Conservation (phyloP, 2,888 invertebrate species). For the Andrena praecox region DNA sequence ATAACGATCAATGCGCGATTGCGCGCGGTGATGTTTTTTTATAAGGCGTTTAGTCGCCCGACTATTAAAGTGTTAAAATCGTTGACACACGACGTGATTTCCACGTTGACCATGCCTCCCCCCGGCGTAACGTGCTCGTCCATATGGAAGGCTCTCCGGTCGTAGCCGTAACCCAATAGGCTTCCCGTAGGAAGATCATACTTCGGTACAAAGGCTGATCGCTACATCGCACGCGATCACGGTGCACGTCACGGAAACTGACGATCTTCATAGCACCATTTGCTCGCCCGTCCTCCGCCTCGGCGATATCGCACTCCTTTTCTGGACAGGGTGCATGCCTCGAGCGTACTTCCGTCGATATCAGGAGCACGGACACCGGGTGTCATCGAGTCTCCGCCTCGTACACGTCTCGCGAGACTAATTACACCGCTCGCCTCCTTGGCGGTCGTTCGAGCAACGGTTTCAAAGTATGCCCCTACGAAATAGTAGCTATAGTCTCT, state of each 20-base stretch:
- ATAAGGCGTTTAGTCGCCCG: neutral
- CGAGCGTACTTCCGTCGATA: constrained; percentile 26
- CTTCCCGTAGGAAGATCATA: constrained; percentile 82
- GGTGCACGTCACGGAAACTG: constrained; percentile 82
- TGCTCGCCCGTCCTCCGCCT: constrained; percentile 67
- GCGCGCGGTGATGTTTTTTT: neutral
- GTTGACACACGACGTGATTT: constrained; percentile 39
- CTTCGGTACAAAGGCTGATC: constrained; percentile 83
- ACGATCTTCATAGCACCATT: constrained; percentile 82
- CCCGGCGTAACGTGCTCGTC: constrained; percentile 41
- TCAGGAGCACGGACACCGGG: neutral
- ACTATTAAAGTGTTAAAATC: constrained; percentile 27
- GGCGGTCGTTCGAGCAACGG: neutral
- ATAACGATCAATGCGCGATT: neutral
- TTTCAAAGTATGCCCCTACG: neutral
- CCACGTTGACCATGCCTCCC: constrained; percentile 24
- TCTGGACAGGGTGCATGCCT: constrained; percentile 43
- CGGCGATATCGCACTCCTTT: constrained; percentile 65
- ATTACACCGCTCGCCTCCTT: neutral
- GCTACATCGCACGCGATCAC: constrained; percentile 84
- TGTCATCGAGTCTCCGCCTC: neutral
- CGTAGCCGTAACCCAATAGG: constrained; percentile 82
- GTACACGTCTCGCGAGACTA: neutral
- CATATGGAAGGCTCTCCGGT: constrained; percentile 58
- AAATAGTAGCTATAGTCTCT: neutral